Conservation (phyloP, 2,113 vertebrate genomes). For the Nansenia antarctica region DNA sequence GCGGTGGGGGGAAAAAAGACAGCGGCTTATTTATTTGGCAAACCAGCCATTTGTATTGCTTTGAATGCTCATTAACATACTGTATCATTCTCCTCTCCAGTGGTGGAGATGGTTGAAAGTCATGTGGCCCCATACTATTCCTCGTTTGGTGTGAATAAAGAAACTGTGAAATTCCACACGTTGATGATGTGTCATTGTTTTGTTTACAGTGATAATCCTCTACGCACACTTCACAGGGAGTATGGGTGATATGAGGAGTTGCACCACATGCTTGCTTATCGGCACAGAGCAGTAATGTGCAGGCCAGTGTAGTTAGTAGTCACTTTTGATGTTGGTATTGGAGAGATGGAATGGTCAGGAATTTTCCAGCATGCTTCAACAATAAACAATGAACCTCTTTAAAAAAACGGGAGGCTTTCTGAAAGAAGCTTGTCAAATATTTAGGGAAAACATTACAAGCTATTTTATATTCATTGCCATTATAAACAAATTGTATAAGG, state of each 20-base stretch:
- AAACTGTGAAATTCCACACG: slow-evolving; percentile 24
- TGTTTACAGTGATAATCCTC: slow-evolving; percentile 5
- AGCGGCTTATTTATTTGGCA: not conserved
- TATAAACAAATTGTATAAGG: not conserved
- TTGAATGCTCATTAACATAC: slow-evolving; percentile 18
- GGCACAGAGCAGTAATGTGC: not conserved
- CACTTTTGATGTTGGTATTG: not conserved
- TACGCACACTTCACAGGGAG: not conserved
- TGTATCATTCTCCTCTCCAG: slow-evolving; percentile 16
- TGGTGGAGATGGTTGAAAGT: not conserved
- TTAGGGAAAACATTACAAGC: not conserved
- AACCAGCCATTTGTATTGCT: slow-evolving; percentile 16
- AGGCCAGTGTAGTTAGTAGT: not conserved
- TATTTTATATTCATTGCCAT: not conserved
- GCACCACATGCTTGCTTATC: not conserved
- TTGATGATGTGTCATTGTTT: slow-evolving; percentile 1
- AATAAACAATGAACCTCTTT: not conserved
- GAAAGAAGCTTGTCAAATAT: not conserved
- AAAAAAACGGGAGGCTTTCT: not conserved
- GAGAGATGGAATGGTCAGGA: not conserved
- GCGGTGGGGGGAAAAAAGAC: slow-evolving; percentile 26
- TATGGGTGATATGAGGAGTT: not conserved
- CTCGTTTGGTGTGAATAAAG: not conserved
- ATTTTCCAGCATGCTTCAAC: not conserved
- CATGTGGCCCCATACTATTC: not conserved